These are phyloP conservation scores for Petrosia ficiformis DNA, from an alignment of 37 sponge, comb jelly and placozoan species.

Conservation along the genomic window DNA sequence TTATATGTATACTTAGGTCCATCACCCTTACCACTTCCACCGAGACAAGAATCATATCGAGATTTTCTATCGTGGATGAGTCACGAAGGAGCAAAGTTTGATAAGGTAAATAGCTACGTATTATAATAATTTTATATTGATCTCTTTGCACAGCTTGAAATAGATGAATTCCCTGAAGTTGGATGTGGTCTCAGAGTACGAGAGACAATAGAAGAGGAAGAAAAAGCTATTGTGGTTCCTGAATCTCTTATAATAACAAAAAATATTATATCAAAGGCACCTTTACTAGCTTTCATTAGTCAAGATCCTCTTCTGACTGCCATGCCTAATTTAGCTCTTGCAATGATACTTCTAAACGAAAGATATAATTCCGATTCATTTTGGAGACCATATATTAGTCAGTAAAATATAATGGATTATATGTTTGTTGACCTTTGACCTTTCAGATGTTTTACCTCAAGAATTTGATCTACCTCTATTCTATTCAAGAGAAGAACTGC, in stretches of 20 bases:
- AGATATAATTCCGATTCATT: slow-evolving; percentile 32
- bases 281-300: slow-evolving; percentile 39
- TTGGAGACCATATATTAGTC: slow-evolving; percentile 87
- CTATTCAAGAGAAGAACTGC: slow-evolving; percentile 58
- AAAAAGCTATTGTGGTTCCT: slow-evolving; percentile 51
- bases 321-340: slow-evolving; percentile 70
- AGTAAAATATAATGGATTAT: neutral
- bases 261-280: slow-evolving; percentile 23
- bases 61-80: slow-evolving; percentile 53
- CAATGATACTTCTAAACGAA: slow-evolving; percentile 70
- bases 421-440: neutral
- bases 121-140: neutral
- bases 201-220: slow-evolving; percentile 26
- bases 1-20: slow-evolving; percentile 12
- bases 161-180: slow-evolving; percentile 35
- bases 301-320: slow-evolving; percentile 51
- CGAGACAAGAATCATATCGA: slow-evolving; percentile 8
- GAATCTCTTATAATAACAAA: slow-evolving; percentile 56
- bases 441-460: slow-evolving; percentile 63
- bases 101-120: neutral
- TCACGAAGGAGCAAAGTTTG: slow-evolving; percentile 24
- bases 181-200: slow-evolving; percentile 58
- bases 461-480: slow-evolving; percentile 59
- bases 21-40: neutral
- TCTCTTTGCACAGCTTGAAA: slow-evolving; percentile 34